phyloP scores from a whole-genome alignment of 2,113 vertebrate genomes.

The Sceloporus undulatus region DNA sequence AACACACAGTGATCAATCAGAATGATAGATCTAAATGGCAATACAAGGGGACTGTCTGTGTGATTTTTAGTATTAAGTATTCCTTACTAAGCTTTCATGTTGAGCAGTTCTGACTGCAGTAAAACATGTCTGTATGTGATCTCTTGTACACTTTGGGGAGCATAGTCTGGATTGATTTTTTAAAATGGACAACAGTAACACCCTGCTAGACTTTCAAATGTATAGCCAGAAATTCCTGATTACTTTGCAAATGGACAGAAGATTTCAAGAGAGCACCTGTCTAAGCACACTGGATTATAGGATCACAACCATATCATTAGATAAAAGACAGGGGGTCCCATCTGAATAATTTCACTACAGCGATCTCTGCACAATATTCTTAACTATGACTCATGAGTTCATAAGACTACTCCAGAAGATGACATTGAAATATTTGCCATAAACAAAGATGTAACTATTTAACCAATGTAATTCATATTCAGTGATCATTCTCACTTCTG shows the following conservation, averaged over 20 bases:
- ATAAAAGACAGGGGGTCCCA: not conserved
- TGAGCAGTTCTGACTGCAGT: constrained; percentile 53
- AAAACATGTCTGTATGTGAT: constrained; percentile 44
- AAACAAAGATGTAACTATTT: not conserved
- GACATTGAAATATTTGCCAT: not conserved
- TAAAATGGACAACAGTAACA: constrained; percentile 38
- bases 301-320: not conserved
- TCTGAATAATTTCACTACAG: not conserved
- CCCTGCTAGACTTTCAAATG: constrained; percentile 16
- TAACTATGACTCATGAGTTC: not conserved
- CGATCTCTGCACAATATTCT: not conserved
- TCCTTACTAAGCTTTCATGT: constrained; percentile 79
- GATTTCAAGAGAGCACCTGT: not conserved
- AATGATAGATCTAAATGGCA: constrained; percentile 99
- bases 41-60: constrained; percentile 86
- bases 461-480: not conserved
- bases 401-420: not conserved
- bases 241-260: not conserved
- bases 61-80: constrained; percentile 73
- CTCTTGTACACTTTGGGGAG: constrained; percentile 29
- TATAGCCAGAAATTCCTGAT: not conserved
- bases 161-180: constrained; percentile 3
- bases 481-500: not conserved
- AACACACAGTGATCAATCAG: constrained; percentile 98
- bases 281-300: constrained; percentile 22